These are phyloP conservation scores for Phoronis australis DNA, from an alignment of 2,888 invertebrate species.

Conservation along the genomic window DNA sequence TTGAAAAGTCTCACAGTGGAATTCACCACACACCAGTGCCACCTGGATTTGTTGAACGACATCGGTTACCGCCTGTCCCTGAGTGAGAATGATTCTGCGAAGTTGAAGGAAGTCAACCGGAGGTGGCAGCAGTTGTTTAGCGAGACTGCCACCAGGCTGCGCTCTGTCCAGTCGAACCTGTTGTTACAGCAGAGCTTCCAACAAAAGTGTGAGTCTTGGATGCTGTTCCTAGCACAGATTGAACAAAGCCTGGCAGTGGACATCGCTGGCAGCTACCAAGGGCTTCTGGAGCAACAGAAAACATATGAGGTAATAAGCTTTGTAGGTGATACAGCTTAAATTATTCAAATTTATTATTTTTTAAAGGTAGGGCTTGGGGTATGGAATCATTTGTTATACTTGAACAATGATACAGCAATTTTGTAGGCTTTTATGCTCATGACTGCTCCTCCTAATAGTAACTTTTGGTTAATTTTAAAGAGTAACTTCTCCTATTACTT, in stretches of 20 bases:
- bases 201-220: slow-evolving; percentile 46
- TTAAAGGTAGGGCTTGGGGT: too few relatives aligned
- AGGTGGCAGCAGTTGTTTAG: slow-evolving; percentile 34
- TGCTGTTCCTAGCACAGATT: slow-evolving; percentile 41
- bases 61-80: slow-evolving; percentile 41
- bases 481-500: too few relatives aligned
- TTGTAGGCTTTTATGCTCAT: too few relatives aligned
- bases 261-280: slow-evolving; percentile 38
- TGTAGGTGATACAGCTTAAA: too few relatives aligned
- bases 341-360: too few relatives aligned
- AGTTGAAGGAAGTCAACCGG: slow-evolving; percentile 36
- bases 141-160: slow-evolving; percentile 30
- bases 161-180: slow-evolving; percentile 32
- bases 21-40: slow-evolving; percentile 20
- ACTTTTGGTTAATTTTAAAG: too few relatives aligned
- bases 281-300: slow-evolving; percentile 37
- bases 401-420: too few relatives aligned
- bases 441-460: too few relatives aligned
- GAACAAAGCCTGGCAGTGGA: slow-evolving; percentile 39
- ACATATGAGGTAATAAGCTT: slow-evolving; percentile 44
- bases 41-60: slow-evolving; percentile 40
- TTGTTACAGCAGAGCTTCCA: slow-evolving; percentile 44
- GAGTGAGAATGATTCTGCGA: slow-evolving; percentile 26
- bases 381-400: too few relatives aligned
- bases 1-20: slow-evolving; percentile 23